phyloP scores from a whole-genome alignment of 2,797 vertebrate species.

The Parotocinclus haroldoi region DNA sequence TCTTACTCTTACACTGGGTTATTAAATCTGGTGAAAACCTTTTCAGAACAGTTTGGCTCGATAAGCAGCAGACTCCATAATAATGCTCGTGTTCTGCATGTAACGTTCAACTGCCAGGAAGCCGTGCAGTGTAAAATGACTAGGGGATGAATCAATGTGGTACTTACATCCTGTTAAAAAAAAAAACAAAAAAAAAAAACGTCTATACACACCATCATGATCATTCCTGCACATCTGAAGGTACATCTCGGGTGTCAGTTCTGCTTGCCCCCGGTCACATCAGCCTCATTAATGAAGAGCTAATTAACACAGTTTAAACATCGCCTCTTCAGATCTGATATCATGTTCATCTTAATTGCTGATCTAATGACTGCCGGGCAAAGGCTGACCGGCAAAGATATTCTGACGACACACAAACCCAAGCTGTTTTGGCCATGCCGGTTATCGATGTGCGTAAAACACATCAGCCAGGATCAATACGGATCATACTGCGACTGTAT shows the following conservation, averaged over 20 bases:
- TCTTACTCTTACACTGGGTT: too few species aligned
- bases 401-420: constrained; percentile 26
- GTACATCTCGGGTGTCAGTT: not conserved
- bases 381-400: constrained; percentile 41
- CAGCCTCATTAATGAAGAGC: not conserved
- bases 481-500: constrained; percentile 26
- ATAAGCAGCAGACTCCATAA: too few species aligned
- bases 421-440: constrained; percentile 24
- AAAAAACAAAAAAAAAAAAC: not conserved
- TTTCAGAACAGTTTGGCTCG: too few species aligned
- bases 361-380: constrained; percentile 33
- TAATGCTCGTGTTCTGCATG: too few species aligned
- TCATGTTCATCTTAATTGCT: constrained; percentile 24
- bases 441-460: constrained; percentile 25
- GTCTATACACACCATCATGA: not conserved
- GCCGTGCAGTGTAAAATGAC: not conserved
- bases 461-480: constrained; percentile 42
- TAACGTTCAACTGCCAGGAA: too few species aligned
- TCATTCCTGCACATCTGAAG: too few species aligned
- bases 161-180: not conserved
- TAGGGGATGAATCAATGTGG: not conserved
- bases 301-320: constrained; percentile 16
- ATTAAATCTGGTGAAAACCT: too few species aligned
- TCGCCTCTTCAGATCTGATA: constrained; percentile 12
- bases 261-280: not conserved